Conservation (phyloP, 2,888 invertebrate species). For the Agonopterix heracliana region DNA sequence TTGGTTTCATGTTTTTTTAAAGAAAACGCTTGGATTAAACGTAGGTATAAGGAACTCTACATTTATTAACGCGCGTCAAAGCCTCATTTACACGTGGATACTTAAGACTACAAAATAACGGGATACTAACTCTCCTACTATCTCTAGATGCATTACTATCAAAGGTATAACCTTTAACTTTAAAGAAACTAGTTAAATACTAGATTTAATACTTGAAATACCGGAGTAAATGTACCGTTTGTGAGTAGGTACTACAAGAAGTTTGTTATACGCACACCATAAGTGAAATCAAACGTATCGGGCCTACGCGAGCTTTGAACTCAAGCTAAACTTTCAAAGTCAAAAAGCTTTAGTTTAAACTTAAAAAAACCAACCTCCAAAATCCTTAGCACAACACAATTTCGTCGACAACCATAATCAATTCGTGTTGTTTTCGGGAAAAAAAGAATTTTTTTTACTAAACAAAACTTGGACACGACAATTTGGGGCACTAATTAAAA, state of each 20-base stretch:
- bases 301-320: slow-evolving; percentile 1
- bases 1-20: no score
- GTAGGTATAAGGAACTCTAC: not conserved
- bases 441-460: slow-evolving; percentile 5
- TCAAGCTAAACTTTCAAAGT: slow-evolving; percentile 3
- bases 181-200: not conserved
- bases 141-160: not conserved
- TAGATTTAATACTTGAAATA: not conserved
- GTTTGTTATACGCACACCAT: slow-evolving; percentile 6
- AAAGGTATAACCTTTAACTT: not conserved
- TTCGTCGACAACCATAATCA: slow-evolving; percentile 51
- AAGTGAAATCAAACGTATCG: slow-evolving; percentile 6
- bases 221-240: slow-evolving; percentile 10
- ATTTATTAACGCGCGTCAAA: not conserved
- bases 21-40: no score
- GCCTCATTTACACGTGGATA: no score
- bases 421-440: slow-evolving; percentile 29
- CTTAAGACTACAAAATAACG: not conserved
- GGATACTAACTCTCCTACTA: not conserved
- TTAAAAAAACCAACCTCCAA: slow-evolving; percentile 51
- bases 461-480: slow-evolving; percentile 15
- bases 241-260: not conserved
- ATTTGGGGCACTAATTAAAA: slow-evolving; percentile 18
- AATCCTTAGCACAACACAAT: slow-evolving; percentile 54
- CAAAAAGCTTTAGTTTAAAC: not conserved